Conservation (phyloP, 2,113 vertebrate genomes). For the Rhabdornis inornatus region DNA sequence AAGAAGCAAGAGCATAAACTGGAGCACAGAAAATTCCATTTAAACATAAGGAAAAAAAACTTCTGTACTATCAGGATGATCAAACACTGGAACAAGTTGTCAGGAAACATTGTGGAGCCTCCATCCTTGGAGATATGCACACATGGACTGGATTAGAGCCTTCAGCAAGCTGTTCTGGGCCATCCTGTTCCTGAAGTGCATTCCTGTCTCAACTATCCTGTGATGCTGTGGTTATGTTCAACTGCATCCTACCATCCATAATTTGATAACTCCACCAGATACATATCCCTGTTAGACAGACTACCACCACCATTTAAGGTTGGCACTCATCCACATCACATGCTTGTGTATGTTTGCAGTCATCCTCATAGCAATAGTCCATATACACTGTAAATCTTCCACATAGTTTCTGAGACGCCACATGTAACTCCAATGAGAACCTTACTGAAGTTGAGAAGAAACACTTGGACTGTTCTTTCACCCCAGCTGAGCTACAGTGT, state of each 20-base stretch:
- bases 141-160: background rate
- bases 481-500: background rate
- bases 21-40: background rate
- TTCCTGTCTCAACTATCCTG: background rate
- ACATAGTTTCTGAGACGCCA: background rate
- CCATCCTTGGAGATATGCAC: background rate
- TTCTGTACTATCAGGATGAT: background rate
- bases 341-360: background rate
- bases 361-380: background rate
- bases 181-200: background rate
- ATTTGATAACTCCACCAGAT: background rate
- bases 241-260: background rate
- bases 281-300: background rate
- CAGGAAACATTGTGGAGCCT: background rate
- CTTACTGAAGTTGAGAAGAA: background rate
- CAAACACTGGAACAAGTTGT: background rate
- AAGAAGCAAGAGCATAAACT: background rate
- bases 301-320: background rate
- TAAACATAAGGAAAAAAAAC: background rate
- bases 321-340: background rate
- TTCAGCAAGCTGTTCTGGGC: background rate
- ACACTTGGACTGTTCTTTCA: background rate
- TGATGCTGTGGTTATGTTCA: background rate
- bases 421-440: background rate
- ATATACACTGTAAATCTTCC: background rate